A percentile compares a stretch with the other conserved stretches of the same genome.
These are phyloP conservation scores for Sebastes hubbsi DNA, from an alignment of 2,797 vertebrate species.

Conservation along the genomic window DNA sequence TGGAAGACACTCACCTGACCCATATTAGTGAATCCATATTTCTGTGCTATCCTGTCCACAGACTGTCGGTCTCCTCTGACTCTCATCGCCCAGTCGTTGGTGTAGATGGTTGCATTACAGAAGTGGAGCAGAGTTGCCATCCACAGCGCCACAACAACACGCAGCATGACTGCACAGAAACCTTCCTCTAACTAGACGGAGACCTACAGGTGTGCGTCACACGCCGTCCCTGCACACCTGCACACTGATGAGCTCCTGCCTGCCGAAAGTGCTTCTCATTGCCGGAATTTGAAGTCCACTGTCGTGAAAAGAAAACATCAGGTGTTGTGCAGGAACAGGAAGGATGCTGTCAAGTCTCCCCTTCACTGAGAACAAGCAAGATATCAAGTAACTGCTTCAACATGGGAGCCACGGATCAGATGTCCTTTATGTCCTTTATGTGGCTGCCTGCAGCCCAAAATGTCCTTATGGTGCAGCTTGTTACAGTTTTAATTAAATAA, in stretches of 20 bases:
- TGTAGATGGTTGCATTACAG: constrained; percentile 86
- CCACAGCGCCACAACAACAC: constrained; percentile 77
- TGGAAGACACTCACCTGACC: constrained; percentile 88
- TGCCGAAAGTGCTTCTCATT: constrained; percentile 20
- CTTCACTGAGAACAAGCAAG: constrained; percentile 14
- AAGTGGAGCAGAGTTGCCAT: constrained; percentile 83
- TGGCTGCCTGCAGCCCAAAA: background rate
- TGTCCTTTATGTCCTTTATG: constrained; percentile 6
- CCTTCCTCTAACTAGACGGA: constrained; percentile 2
- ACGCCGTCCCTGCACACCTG: background rate
- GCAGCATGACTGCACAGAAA: constrained; percentile 54
- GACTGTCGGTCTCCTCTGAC: constrained; percentile 83
- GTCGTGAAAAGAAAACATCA: background rate
- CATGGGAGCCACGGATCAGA: constrained; percentile 56
- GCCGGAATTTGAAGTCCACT: background rate
- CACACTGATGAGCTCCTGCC: background rate
- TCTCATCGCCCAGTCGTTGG: constrained; percentile 94
- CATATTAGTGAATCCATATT: constrained; percentile 92
- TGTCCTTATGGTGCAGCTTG: background rate
- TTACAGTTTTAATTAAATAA: background rate
- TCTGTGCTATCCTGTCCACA: constrained; percentile 88
- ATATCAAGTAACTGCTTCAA: constrained; percentile 62
- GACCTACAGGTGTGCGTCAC: background rate
- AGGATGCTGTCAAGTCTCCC: constrained; percentile 33
- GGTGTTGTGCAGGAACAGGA: constrained; percentile 7